Conservation (phyloP, 1,140 invertebrate genomes). For the Bemisia tabaci region DNA sequence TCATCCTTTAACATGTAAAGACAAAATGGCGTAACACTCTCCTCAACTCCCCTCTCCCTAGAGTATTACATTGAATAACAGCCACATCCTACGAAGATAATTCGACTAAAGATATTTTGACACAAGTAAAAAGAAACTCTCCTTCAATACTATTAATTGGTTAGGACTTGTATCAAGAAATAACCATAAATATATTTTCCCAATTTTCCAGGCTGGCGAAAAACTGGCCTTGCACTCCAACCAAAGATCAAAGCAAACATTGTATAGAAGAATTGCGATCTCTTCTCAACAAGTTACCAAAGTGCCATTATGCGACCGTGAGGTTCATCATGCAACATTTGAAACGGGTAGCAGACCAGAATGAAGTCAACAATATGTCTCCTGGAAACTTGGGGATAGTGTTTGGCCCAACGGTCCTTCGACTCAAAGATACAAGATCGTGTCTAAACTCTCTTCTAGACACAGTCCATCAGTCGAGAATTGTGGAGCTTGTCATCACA, state of each 20-base stretch:
- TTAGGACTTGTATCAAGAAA: too few species aligned
- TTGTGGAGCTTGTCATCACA: constrained; percentile 39
- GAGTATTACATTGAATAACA: too few species aligned
- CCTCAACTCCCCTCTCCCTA: too few species aligned
- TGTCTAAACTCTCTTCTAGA: constrained; percentile 39
- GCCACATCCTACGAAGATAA: too few species aligned
- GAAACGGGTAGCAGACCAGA: constrained; percentile 27
- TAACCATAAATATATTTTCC: too few species aligned
- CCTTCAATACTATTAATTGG: too few species aligned
- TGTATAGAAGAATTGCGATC: constrained; percentile 29
- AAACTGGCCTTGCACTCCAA: constrained; percentile 20
- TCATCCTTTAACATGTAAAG: too few species aligned
- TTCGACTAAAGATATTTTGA: too few species aligned
- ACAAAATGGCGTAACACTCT: too few species aligned
- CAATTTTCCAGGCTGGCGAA: constrained; percentile 30
- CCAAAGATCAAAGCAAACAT: background rate
- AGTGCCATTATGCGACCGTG: constrained; percentile 34
- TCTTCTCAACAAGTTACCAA: constrained; percentile 34
- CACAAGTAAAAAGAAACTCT: too few species aligned
- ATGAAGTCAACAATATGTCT: constrained; percentile 42
- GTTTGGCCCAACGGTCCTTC: constrained; percentile 43
- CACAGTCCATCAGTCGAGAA: constrained; percentile 40
- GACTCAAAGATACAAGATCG: constrained; percentile 36
- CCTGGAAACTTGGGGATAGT: constrained; percentile 44
- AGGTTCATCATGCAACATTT: constrained; percentile 39